phyloP scores from a whole-genome alignment of 2,888 invertebrate genomes.

The Barypeithes pellucidus region DNA sequence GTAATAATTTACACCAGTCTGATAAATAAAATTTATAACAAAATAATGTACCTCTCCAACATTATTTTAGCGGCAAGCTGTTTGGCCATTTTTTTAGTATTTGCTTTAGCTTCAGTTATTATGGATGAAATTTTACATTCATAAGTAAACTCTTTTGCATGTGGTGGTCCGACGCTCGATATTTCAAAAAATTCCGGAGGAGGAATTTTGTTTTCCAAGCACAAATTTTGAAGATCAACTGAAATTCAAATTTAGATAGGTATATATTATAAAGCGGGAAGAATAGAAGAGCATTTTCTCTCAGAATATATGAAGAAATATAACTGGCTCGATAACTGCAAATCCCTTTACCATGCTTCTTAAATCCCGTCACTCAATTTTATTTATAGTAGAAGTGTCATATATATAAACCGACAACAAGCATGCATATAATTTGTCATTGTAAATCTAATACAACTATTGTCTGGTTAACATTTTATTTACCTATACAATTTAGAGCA shows the following conservation, averaged over 20 bases:
- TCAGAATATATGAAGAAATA: too few relatives aligned
- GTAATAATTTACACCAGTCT: too few relatives aligned
- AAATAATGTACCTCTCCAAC: constrained; percentile 62
- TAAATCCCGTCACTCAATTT: too few relatives aligned
- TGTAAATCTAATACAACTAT: too few relatives aligned
- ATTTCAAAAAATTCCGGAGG: constrained; percentile 73
- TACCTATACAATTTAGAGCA: constrained; percentile 56
- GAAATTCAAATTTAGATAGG: constrained; percentile 45
- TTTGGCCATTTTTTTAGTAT: constrained; percentile 79
- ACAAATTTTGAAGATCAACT: constrained; percentile 68
- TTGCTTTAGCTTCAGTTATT: constrained; percentile 73
- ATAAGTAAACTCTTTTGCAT: constrained; percentile 77
- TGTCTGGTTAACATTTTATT: neutral
- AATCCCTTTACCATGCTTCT: too few relatives aligned
- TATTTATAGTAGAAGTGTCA: too few relatives aligned
- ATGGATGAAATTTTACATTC: constrained; percentile 74
- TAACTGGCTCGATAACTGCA: too few relatives aligned
- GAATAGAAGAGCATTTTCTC: too few relatives aligned
- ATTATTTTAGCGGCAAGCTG: constrained; percentile 75
- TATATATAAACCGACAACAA: too few relatives aligned
- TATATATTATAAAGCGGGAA: too few relatives aligned
- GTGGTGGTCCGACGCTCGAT: constrained; percentile 79
- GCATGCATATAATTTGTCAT: too few relatives aligned
- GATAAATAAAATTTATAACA: too few relatives aligned
- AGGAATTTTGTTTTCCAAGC: constrained; percentile 71